Percentiles rank a stretch among this genome's conserved stretches.
These are phyloP conservation scores for Heterotis niloticus DNA, from an alignment of 2,113 vertebrate genomes.

Conservation along the genomic window DNA sequence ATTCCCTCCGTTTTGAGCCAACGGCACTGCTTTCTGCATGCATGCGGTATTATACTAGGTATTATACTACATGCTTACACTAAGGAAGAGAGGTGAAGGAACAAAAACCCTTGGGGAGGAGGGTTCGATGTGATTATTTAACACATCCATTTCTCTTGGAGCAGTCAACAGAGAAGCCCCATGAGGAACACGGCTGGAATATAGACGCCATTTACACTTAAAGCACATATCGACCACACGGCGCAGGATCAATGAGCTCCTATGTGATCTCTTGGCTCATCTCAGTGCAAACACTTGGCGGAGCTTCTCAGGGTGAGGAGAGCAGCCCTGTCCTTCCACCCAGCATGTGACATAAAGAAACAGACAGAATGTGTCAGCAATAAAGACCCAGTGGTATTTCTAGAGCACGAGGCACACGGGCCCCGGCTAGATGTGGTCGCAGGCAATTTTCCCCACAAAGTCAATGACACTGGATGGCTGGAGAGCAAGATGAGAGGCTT, in stretches of 20 bases:
- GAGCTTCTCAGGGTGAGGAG: constrained; percentile 20
- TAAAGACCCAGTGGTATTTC: constrained; percentile 2
- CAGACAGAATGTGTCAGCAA: constrained; percentile 9
- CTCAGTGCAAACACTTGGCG: constrained; percentile 21
- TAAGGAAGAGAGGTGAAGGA: no score
- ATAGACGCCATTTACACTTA: constrained; percentile 21
- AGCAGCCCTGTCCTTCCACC: not conserved
- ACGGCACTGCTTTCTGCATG: no score
- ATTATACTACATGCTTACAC: no score
- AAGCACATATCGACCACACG: constrained; percentile 43
- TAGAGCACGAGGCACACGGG: not conserved
- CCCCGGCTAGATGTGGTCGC: not conserved
- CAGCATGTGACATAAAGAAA: constrained; percentile 16
- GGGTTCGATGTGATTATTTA: not conserved
- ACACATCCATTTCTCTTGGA: not conserved
- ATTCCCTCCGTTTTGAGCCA: not conserved
- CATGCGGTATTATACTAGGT: no score
- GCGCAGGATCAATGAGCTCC: constrained; percentile 38
- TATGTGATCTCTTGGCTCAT: constrained; percentile 40
- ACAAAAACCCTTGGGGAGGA: not conserved
- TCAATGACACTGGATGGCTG: not conserved
- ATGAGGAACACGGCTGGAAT: not conserved
- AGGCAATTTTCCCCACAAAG: not conserved
- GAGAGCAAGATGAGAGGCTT: constrained; percentile 4
- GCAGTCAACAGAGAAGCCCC: not conserved